Conservation (phyloP, 2,797 vertebrate species). For the Linurgus olivaceus region DNA sequence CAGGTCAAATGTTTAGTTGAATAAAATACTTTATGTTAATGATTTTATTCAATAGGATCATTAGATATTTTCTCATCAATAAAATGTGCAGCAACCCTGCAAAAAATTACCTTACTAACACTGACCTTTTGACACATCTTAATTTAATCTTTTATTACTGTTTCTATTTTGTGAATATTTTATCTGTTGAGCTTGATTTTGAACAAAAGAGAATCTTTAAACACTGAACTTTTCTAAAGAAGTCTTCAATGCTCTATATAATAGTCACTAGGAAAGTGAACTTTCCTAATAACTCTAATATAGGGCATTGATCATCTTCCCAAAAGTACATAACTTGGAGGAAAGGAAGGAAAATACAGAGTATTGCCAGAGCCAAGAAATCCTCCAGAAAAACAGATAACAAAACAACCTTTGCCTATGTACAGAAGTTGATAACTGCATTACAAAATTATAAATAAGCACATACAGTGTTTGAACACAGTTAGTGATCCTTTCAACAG, state of each 20-base stretch:
- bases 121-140: not conserved
- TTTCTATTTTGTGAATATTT: conserved; percentile 10
- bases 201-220: not conserved
- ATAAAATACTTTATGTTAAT: not conserved
- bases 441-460: not conserved
- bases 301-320: not conserved
- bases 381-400: not conserved
- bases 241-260: not conserved
- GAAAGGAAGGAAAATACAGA: not conserved
- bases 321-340: not conserved
- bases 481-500: not conserved
- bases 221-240: not conserved
- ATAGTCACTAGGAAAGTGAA: not conserved
- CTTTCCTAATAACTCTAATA: not conserved
- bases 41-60: not conserved
- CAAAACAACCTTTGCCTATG: fast-evolving
- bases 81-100: not conserved
- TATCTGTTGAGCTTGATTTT: not conserved
- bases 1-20: not conserved
- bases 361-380: not conserved
- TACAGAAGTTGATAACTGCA: not conserved
- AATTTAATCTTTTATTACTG: not conserved
- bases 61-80: conserved; percentile 13
- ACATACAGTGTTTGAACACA: fast-evolving
- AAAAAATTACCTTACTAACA: not conserved